Base-by-base conservation (phyloP, 2,888 invertebrate genomes). In the Ennomos fuscantarius region DNA sequence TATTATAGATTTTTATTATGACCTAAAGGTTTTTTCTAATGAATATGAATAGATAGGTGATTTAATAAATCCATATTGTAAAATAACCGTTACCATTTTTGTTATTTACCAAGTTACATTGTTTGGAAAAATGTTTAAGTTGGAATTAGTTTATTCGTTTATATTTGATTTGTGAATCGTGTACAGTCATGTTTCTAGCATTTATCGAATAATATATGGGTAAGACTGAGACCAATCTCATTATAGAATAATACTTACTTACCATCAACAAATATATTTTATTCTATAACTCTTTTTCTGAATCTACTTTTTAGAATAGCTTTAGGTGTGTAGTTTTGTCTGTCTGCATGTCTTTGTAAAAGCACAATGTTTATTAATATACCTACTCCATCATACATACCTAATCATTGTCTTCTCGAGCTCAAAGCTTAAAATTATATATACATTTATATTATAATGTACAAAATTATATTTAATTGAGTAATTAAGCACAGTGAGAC, bases 151-250 rank as follows among this genome's bases (percentile, higher is more conserved):
- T 24, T 33, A 47, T 44, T 66, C 67, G 62, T 64, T 64, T 63
- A 55, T 42, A 11, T 42, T 35, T 32, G 9, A 47, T 11, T 13
- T 47, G 33, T 50, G 37, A 48, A 12, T 8, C 34, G n/a, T 52
- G 43, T 51, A 48, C 15, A 55, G 42, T n/a, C 24, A 24, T 24
- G 6, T 52, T 45, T 8, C 13, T 40, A 35, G 40, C 45, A 47
- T 37, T 51, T 42, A 39, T 53, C 41, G 55, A 57, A 39, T 54
- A 58, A 67, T 63, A 79, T 83, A 86, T n/a, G 82, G 47, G 78
- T 85, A 87, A 87, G 86, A 87, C 87, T 87, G 87, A 86, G 82
- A 84, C 82, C 86, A 86, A 86, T 58, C 55, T 62, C 55, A 62
- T 65, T 12, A 36, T 51, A 49, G 11, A 15, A 32, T 33, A 42